phyloP scores from a whole-genome alignment of 2,888 invertebrate genomes.

The Tetragonisca angustula region DNA sequence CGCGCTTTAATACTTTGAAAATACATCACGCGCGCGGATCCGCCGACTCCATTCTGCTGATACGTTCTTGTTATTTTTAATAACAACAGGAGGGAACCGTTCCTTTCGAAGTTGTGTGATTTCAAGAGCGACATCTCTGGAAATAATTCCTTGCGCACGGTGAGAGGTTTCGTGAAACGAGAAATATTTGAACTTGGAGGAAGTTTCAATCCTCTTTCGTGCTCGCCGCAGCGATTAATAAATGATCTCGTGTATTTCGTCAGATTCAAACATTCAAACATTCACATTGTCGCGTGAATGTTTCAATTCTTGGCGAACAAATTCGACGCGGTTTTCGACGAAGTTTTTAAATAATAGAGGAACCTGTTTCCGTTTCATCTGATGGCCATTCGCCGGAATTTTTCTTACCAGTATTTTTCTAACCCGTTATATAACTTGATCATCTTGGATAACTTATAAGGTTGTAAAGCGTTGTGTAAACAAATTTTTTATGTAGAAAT shows the following conservation, averaged over 20 bases:
- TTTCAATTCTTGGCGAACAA: neutral
- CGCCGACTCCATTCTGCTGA: neutral
- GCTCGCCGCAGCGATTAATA: neutral
- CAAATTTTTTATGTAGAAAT: too few relatives aligned
- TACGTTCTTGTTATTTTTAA: constrained; percentile 20
- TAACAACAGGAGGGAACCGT: neutral
- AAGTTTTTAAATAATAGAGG: constrained; percentile 14
- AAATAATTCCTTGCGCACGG: neutral
- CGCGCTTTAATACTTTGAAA: constrained; percentile 27
- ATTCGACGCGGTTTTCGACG: neutral
- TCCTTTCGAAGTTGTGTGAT: neutral
- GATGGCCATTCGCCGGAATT: neutral
- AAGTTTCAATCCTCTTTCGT: neutral
- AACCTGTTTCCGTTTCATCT: constrained; percentile 14
- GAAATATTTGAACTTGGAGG: neutral
- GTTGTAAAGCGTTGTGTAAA: too few relatives aligned
- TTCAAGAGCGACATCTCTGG: neutral
- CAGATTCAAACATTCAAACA: too few relatives aligned
- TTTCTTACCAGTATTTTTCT: neutral
- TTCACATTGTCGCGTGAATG: neutral
- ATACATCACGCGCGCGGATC: constrained; percentile 3
- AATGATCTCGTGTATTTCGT: neutral
- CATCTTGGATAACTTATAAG: too few relatives aligned
- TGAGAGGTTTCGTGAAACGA: neutral
- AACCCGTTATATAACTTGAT: too few relatives aligned